Evolutionary conservation across 2,113 vertebrate species (phyloP).

Genomic region (Aphyosemion australe): DNA sequence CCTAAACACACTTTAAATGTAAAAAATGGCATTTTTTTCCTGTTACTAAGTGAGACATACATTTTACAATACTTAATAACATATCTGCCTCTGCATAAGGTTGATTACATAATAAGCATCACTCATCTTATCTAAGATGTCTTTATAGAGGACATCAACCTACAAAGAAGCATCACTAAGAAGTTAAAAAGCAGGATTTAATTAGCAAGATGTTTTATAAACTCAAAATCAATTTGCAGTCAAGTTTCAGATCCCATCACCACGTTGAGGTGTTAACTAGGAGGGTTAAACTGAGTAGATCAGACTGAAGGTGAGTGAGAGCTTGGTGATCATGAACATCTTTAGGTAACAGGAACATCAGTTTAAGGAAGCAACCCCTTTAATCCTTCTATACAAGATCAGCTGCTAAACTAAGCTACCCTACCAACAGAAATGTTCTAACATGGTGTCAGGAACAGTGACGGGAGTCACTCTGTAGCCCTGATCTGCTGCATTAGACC

Average conservation of each 20-base stretch:
- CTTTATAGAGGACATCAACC: constrained; percentile 8
- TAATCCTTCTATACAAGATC: constrained; percentile 63
- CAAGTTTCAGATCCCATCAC: constrained; percentile 22
- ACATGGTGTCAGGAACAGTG: constrained; percentile 22
- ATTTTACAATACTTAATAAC: no score
- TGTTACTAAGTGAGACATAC: not conserved
- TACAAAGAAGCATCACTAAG: not conserved
- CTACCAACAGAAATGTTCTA: constrained; percentile 32
- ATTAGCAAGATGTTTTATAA: not conserved
- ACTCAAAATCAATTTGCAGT: constrained; percentile 12
- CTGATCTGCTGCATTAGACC: not conserved
- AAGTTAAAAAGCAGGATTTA: constrained; percentile 21
- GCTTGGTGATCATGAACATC: constrained; percentile 1
- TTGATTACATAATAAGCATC: no score
- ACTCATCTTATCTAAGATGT: no score
- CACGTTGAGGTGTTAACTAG: constrained; percentile 19
- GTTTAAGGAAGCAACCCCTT: constrained; percentile 15
- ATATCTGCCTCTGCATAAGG: no score
- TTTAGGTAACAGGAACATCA: constrained; percentile 19
- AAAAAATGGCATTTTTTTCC: constrained; percentile 3
- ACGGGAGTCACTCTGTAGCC: constrained; percentile 22
- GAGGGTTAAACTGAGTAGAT: not conserved
- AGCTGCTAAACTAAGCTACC: constrained; percentile 61
- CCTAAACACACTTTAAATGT: constrained; percentile 5
- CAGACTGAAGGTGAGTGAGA: constrained; percentile 1